Base-by-base conservation (phyloP, 23 tunicate species). In the Phallusia fumigata region DNA sequence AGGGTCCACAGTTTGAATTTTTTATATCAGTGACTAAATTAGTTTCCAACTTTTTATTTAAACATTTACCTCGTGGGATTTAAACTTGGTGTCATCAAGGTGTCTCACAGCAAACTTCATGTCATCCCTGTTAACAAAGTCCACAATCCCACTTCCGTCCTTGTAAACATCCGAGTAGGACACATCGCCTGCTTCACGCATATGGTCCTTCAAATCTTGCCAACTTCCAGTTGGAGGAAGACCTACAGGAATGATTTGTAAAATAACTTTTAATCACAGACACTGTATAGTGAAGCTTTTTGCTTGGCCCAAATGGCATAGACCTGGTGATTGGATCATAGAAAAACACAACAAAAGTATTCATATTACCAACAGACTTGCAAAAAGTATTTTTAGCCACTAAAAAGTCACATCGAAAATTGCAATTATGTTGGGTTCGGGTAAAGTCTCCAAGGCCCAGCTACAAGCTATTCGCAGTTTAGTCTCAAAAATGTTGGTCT, bases 171-270 rank as follows among this genome's bases (percentile, higher is more conserved):
- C 98, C 26, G 98, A 89, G 51, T 94, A 94, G 58, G 95, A 94
- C 31, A 94, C 98, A 80, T 94, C 98, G 28, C 98, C 98, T 26
- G 98, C 98, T 83, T 94, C 98, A 51, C 98, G 65, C 94, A 94
- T 89, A 78, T 94, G 98, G 79, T 94, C 98, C 65, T 94, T 94
- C 33, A 94, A 81, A 72, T 94, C 98, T 79, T 94, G 98, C 98
- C 98, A 94, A 65, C 98, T 94, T 82, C 98, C 98, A 80, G 90
- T 84, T 16, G 90, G 85, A 0, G 98, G 98, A 47, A 94, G 83
- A 26, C 98, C 98, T 94, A 32, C 16, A 34, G 15, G 35, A 21
- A 12, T 76, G 13, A 12, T 76, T 34, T 24, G 33, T 34, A 31
- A 33, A 6, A 30, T 30, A 16, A 58, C 13, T 24, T 21, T 11